Evolutionary conservation across 2,113 vertebrate genomes (phyloP), one percentile per base, ranked within the genome.

Genomic region (Mormyrus lacerda): DNA sequence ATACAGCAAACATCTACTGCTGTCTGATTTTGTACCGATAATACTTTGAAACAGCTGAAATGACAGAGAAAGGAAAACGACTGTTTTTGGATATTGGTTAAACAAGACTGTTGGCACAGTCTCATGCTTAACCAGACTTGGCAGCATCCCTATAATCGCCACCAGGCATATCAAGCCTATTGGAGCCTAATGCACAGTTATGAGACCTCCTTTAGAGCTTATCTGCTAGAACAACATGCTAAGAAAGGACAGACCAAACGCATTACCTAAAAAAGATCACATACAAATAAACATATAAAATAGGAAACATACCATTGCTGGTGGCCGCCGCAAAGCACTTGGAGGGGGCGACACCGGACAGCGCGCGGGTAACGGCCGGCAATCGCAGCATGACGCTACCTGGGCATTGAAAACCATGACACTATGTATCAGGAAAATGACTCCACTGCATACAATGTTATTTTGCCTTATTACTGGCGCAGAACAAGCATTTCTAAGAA

Each of bases 301-400:
- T 87, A 88, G 21, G 11, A 6, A 51, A 93, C 95, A 96, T 94
- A 98, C 97, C 97, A 94, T 94, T 93, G 87, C 91, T 94, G 24
- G 91, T 87, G 51, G 91, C 89, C 47, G 92, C 58, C n/a, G 86
- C 90, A 45, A 91, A 93, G 89, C 94, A 94, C 95, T 87, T 96
- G 90, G 93, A 89, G 51, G 94, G 93, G 89, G 95, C 91, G 11
- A 95, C 94, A 91, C 95, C 96, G 48, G 94, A 89, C 24, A 98
- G 89, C 91, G 95, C 93, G 91, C 95, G 95, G 91, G 92, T 96
- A 88, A 96, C 91, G 47, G 91, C 94, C 87, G 96, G 94, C 27
- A 98, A 93, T 91, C 97, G 97, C 91, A 98, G 90, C 98, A 99
- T 98, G 89, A 84, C 92, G 92, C 97, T 97, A 76, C 61, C 89